phyloP scores from a whole-genome alignment of 2,113 vertebrate species.

The Agapornis roseicollis region DNA sequence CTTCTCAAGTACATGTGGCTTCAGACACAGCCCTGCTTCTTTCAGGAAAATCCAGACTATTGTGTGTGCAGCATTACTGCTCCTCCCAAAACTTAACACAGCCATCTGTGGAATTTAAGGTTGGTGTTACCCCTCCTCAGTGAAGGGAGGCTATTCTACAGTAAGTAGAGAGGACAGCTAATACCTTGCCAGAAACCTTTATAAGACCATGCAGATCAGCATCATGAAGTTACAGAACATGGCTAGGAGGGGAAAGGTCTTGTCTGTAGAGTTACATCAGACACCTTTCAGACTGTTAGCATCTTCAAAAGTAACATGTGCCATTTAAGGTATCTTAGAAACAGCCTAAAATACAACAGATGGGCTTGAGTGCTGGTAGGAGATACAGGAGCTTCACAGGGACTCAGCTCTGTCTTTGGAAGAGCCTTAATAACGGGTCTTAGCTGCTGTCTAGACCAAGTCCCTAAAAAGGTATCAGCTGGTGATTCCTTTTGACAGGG shows the following conservation, averaged over 20 bases:
- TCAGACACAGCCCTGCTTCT: neutral
- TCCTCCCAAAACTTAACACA: neutral
- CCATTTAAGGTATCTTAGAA: neutral
- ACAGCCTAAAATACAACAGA: neutral
- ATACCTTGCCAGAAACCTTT: neutral
- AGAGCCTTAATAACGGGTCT: neutral
- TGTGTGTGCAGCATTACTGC: neutral
- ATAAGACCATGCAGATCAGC: neutral
- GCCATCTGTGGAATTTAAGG: neutral
- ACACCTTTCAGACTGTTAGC: neutral
- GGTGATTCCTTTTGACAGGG: slow-evolving; percentile 3
- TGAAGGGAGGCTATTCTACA: neutral
- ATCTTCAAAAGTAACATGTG: slow-evolving; percentile 32
- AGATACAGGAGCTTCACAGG: neutral
- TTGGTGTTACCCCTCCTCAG: neutral
- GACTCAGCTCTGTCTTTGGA: slow-evolving; percentile 21
- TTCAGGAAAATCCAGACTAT: neutral
- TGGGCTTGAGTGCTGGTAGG: neutral
- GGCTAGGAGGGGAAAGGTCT: neutral
- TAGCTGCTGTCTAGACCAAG: neutral
- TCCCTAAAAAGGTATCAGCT: slow-evolving; percentile 5
- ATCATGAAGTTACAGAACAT: neutral
- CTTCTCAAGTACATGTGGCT: neutral
- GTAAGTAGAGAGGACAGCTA: neutral
- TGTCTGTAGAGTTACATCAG: neutral